A percentile compares a stretch with the other conserved stretches of the same genome.
Evolutionary conservation across 2,888 invertebrate genomes (phyloP).

Genomic region (Hirtodrosophila confusa): DNA sequence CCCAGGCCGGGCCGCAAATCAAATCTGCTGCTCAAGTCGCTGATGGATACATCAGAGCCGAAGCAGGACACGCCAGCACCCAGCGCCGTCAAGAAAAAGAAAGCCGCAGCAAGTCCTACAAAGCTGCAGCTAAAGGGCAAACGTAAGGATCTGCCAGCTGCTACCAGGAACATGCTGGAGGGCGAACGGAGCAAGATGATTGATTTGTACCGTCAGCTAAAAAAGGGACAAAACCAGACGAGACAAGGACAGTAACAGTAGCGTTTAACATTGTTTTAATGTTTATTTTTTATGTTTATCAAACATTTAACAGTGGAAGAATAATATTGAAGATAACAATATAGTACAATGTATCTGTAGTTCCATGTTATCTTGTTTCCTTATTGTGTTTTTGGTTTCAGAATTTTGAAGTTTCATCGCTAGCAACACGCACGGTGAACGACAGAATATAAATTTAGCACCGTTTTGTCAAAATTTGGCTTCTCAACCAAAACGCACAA

Average conservation of each 20-base stretch:
- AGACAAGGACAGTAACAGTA: neutral
- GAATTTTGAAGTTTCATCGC: slow-evolving; percentile 36
- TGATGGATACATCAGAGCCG: slow-evolving; percentile 81
- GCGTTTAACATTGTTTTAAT: slow-evolving; percentile 37
- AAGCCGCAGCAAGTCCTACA: slow-evolving; percentile 24
- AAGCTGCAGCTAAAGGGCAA: slow-evolving; percentile 85
- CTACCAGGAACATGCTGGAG: slow-evolving; percentile 86
- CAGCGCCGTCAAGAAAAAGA: slow-evolving; percentile 1
- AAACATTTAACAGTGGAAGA: slow-evolving; percentile 30
- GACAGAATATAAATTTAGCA: slow-evolving; percentile 49
- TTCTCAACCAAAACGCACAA: slow-evolving; percentile 25
- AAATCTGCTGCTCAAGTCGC: slow-evolving; percentile 85
- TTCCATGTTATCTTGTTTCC: slow-evolving; percentile 22
- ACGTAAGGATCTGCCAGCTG: slow-evolving; percentile 86
- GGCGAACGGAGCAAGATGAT: slow-evolving; percentile 86
- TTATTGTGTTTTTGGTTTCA: slow-evolving; percentile 22
- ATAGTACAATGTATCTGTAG: slow-evolving; percentile 29
- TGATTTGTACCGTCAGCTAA: slow-evolving; percentile 86
- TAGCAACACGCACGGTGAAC: slow-evolving; percentile 25
- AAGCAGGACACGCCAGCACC: no score
- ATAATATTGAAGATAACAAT: slow-evolving; percentile 16
- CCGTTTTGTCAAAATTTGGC: slow-evolving; percentile 21
- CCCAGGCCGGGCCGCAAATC: slow-evolving; percentile 83
- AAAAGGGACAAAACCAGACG: slow-evolving; percentile 78
- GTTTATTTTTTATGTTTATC: slow-evolving; percentile 37